Base-by-base conservation (phyloP, 1,140 invertebrate genomes). In the Amphibalanus amphitrite region DNA sequence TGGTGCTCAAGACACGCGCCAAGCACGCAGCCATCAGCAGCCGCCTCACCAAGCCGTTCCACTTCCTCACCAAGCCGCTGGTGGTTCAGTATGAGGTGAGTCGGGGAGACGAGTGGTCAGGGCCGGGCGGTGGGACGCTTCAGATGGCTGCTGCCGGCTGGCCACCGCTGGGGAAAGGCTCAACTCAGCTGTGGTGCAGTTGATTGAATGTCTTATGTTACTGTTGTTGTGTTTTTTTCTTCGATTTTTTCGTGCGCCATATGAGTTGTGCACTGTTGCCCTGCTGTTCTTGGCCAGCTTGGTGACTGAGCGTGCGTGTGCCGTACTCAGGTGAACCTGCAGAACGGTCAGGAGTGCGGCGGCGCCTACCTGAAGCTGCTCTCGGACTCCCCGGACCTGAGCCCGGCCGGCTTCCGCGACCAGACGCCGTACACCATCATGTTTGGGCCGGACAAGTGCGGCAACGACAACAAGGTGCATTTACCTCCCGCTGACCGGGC, bases 361-460 rank as follows among this genome's bases (percentile, higher is more conserved):
- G 97, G 97, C 25, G 95, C 95, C 17, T 99, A 99, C 80, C 81
- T 99, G 0, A 99, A 99, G 82, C 83, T 99, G 26, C 80, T 98
- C 25, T 81, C 82, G 30, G 77, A 81, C 69, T 74, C 74, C 40
- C 38, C 28, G 67, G 85, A 86, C 65, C 80, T 86, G 28, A 87
- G 95, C 80, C 83, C 97, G 29, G 88, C 85, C 71, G 83, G 88
- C 74, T 96, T 98, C 80, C 86, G 93, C 79, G 95, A 99, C 82
- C 95, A 97, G 82, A 95, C 95, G 17, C 91, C 94, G 0, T 98
- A 97, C 81, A 92, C 92, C 1, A 94, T 98, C 77, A 99, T 99
- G 97, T 99, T 99, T 84, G 97, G 96, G 1, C 97, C 97, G 17
- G 97, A 99, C 82, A 99, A 98, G 81, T 99, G 97, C 83, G 96